Base-by-base conservation (phyloP, 2,888 invertebrate species). In the Caenorhabditis doughertyi region DNA sequence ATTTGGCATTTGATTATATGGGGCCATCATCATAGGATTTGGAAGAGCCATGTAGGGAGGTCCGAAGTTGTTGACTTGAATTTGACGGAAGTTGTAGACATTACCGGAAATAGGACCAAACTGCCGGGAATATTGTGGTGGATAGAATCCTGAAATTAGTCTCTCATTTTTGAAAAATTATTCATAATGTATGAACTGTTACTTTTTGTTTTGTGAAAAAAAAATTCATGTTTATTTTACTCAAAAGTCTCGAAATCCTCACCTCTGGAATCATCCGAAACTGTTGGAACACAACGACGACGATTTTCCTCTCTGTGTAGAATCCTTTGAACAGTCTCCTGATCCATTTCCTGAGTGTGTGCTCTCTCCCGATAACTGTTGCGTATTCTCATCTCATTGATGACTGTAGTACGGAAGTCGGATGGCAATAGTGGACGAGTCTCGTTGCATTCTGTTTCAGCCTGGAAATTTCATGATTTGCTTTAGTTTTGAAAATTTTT, bases 311-410 rank as follows among this genome's bases (percentile, higher is more conserved):
- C 68, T 18, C 68, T 32, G 0, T 55, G 35, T 27, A 68, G 21
- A 25, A 68, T 68, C 13, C 68, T 39, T 21, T 56, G 53, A 7
- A 68, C 68, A n/a, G 55, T 55, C 9, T 8, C 68, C 27, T 39
- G 39, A 55, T 68, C 68, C 68, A 68, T 55, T 27, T 68, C 68
- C 5, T 68, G 68, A 13, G 25, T 11, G 11, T 68, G 68, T 0
- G 68, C 68, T 55, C 68, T 23, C 13, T 68, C 68, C 9, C 68
- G 25, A 42, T 68, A 68, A 21, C 68, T 68, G 55, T 68, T 68
- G 3, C 68, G 68, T 0, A 55, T 13, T 55, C 68, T 55, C 39
- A 68, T 44, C 21, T 68, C 68, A 35, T 56, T 68, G 39, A 55
- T 42, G 9, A 68, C 55, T 3, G 39, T 56, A 18, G 11, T n/a